Conservation (phyloP, 2,888 invertebrate genomes). For the Cryptocephalus primarius region DNA sequence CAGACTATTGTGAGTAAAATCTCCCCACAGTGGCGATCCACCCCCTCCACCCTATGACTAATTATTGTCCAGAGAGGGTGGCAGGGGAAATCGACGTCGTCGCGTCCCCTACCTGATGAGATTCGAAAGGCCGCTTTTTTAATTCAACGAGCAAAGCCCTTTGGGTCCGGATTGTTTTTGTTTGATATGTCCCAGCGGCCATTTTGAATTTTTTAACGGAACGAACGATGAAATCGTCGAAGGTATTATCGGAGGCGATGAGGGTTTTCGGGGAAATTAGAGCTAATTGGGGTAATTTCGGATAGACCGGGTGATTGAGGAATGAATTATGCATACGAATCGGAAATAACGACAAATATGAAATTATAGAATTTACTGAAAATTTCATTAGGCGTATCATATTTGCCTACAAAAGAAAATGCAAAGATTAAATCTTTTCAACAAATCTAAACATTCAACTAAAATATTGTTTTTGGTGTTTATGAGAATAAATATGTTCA, state of each 20-base stretch:
- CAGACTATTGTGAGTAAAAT: too few relatives aligned
- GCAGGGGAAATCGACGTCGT: not conserved
- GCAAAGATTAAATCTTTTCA: too few relatives aligned
- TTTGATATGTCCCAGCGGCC: slow-evolving; percentile 9
- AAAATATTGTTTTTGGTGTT: too few relatives aligned
- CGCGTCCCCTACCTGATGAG: slow-evolving; percentile 19
- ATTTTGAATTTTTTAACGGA: slow-evolving; percentile 10
- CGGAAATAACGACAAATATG: too few relatives aligned
- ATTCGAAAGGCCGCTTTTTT: slow-evolving; percentile 13
- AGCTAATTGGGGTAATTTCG: too few relatives aligned
- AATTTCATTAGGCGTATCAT: too few relatives aligned
- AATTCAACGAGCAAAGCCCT: slow-evolving; percentile 11
- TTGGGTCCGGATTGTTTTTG: slow-evolving; percentile 10
- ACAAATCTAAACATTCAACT: too few relatives aligned
- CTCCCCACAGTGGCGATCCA: slow-evolving; percentile 14
- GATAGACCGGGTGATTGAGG: too few relatives aligned
- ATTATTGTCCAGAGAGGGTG: slow-evolving; percentile 33
- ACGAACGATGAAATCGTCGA: slow-evolving; percentile 2
- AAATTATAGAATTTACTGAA: too few relatives aligned
- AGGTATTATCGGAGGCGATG: slow-evolving; percentile 1
- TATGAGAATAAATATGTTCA: too few relatives aligned
- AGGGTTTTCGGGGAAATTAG: not conserved
- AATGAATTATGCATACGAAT: too few relatives aligned
- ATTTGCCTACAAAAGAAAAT: too few relatives aligned
- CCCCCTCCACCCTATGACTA: slow-evolving; percentile 29